A percentile compares a stretch with the other conserved stretches of the same genome.
These are phyloP conservation scores for Eudemis profundana DNA, from an alignment of 2,888 invertebrate species.

Conservation along the genomic window DNA sequence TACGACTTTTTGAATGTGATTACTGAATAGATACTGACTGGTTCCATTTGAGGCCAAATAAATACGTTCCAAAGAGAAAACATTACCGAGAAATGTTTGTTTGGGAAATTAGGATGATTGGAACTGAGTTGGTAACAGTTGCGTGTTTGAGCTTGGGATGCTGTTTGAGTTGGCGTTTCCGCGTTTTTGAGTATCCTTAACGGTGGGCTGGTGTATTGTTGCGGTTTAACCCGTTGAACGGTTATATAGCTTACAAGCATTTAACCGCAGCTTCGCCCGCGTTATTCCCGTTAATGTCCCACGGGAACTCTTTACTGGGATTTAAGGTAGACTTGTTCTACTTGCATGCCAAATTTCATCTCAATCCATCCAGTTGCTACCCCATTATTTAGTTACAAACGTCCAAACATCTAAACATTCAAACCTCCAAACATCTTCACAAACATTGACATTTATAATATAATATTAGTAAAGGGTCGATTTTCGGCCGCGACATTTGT, in stretches of 20 bases:
- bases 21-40: constrained; percentile 21
- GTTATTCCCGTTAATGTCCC: too few species aligned
- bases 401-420: too few species aligned
- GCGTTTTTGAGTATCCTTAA: background rate
- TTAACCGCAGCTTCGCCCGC: too few species aligned
- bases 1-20: constrained; percentile 1
- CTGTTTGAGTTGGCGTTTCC: background rate
- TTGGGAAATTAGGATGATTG: constrained; percentile 26
- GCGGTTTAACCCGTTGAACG: background rate
- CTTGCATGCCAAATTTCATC: too few species aligned
- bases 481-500: too few species aligned
- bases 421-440: too few species aligned
- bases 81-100: constrained; percentile 21
- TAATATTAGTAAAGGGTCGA: too few species aligned
- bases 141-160: background rate
- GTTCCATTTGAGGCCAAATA: constrained; percentile 42
- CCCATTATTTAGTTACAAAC: too few species aligned
- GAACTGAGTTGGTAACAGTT: constrained; percentile 6
- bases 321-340: too few species aligned
- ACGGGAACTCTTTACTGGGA: too few species aligned
- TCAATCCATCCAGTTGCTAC: too few species aligned
- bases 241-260: background rate
- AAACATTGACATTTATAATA: too few species aligned
- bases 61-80: constrained; percentile 29
- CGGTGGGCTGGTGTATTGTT: background rate